Percentiles rank a stretch among this genome's conserved stretches.
Conservation (phyloP, 2,797 vertebrate genomes). For the Macrochelys suwanniensis region DNA sequence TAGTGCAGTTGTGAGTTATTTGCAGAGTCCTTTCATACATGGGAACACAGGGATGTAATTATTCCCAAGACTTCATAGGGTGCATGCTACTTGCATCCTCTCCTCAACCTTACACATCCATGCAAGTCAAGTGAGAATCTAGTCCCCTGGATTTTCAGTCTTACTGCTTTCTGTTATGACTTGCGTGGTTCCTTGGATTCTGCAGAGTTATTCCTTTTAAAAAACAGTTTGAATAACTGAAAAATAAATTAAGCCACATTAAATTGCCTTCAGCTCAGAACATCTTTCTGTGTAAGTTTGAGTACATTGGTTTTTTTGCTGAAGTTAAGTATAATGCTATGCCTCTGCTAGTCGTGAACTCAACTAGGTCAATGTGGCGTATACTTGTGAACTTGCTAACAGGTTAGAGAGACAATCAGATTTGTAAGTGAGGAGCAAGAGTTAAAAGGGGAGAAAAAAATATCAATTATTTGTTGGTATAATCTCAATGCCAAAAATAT, state of each 20-base stretch:
- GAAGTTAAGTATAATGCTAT: constrained; percentile 27
- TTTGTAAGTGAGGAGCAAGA: neutral
- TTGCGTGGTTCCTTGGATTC: neutral
- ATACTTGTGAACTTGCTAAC: constrained; percentile 19
- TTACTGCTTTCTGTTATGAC: neutral
- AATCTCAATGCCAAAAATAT: neutral
- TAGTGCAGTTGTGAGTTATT: neutral
- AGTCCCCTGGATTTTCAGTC: neutral
- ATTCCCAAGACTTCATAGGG: neutral
- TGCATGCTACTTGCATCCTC: neutral
- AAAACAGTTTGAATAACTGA: neutral
- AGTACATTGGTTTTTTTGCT: neutral
- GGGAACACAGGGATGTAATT: neutral
- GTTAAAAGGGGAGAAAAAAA: neutral
- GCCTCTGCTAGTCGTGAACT: neutral
- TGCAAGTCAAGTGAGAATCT: neutral
- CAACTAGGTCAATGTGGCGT: constrained; percentile 17
- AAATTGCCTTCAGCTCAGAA: neutral
- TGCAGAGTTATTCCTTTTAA: neutral
- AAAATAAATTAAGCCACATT: neutral
- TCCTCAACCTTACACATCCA: neutral
- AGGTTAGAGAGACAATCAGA: neutral
- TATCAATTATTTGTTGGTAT: neutral
- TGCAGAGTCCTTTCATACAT: neutral
- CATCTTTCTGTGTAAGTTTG: neutral